Base-by-base conservation (phyloP, 1,140 invertebrate species). In the Hydropsyche tenuis region DNA sequence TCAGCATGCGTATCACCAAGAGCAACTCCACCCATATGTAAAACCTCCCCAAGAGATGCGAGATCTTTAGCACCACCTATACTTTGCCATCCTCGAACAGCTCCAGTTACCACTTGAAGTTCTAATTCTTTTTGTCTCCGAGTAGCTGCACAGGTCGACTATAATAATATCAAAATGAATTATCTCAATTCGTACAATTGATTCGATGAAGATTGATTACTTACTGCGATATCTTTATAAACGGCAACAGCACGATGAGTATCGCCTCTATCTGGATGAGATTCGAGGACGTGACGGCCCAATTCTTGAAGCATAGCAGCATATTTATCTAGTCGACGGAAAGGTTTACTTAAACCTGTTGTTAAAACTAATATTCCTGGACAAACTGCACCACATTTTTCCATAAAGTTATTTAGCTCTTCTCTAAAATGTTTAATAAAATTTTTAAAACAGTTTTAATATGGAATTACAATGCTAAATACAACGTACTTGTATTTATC, bases 81-180 rank as follows among this genome's bases (percentile, higher is more conserved):
- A n/a, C 95, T 95, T 81, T 97, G 95, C 95, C 96, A 98, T 1
- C 93, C 94, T 75, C 93, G 89, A n/a, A 98, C 93, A 22, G 92
- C 92, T 4, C 95, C 95, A 0, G 92, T 94, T 75, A 99, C 86
- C 45, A 99, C 94, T 86, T 99, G 96, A 48, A 98, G 84, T 78
- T 99, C 97, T 79, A 98, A 87, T 86, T 99, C 97, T 83, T 97
- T 97, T 81, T 98, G 94, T n/a, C 96, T 91, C 62, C 97, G 86
- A 22, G 93, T 89, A 25, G 91, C 89, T 68, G 91, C 89, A 84
- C 96, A 98, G 43, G 89, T 88, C 81, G 93, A 91, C 95, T 96
- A 78, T 7, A 80, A 78, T 9, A 53, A 46, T 42, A 62, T 78
- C 76, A 77, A 72, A 25, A 14, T 60, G 9, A 60, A 25, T 1